Base-by-base conservation (phyloP, 2,888 invertebrate genomes). In the Odontothrips loti region DNA sequence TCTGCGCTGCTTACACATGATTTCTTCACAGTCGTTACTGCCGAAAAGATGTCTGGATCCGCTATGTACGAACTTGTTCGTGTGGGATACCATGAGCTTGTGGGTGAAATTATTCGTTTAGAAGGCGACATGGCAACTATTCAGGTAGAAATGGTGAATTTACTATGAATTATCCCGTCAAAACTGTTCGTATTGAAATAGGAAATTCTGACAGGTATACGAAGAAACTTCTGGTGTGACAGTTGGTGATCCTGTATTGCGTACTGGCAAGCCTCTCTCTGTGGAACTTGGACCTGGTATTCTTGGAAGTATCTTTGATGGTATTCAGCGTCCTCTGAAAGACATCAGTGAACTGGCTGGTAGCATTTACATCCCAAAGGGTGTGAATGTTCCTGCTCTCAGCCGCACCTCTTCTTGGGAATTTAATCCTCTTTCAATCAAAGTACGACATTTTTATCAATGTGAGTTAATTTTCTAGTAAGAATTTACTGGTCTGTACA, bases 51-150 rank as follows among this genome's bases (percentile, higher is more conserved):
- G 99, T 93, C 98, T 82, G 99, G 99, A 83, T 96, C 99, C 47
- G 99, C 99, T 91, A 99, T 99, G 98, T 99, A 99, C 93, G 99
- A 99, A 90, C 89, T 99, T 90, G 99, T 99, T 84, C 93, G 99
- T 85, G 99, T 99, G 78, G 99, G 99, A 0, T 98, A 99, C 89
- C 92, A 93, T 85, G 98, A 99, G 89, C 90, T 99, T 86, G 99
- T 99, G 23, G 99, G 99, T 84, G 99, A 99, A 91, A 99, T 99
- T 89, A 99, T 99, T 89, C 94, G 99, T 89, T 92, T 99, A 83
- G 99, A 99, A 90, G 98, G 98, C 82, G 99, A 99, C 89, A 96
- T 98, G 95, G 99, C 99, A 83, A 99, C 99, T 85, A 99, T 99
- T 88, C 99, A 99, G 92, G 99, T 96, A 90, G 87, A 20, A 23